Conservation (phyloP, 2,113 vertebrate genomes). For the Coptodon rendalli region DNA sequence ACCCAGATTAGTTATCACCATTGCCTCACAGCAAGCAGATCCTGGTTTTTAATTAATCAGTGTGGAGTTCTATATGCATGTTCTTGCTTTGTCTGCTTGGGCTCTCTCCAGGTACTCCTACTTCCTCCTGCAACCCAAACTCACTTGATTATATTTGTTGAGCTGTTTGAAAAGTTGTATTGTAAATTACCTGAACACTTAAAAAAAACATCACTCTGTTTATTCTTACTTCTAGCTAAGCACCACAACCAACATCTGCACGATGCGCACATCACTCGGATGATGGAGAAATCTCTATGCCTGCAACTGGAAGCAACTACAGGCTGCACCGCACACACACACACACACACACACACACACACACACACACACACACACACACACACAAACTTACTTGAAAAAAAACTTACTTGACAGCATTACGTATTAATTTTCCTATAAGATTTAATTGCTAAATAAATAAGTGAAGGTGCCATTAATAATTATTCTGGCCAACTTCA, state of each 20-base stretch:
- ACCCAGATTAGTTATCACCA: not conserved
- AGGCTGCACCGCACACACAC: rapidly evolving
- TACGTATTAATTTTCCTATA: not conserved
- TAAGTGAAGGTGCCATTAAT: not conserved
- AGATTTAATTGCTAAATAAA: not conserved
- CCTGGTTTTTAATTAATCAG: not conserved
- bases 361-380: not conserved
- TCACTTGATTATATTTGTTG: not conserved
- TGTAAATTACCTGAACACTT: not conserved
- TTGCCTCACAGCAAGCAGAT: not conserved
- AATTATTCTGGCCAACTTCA: not conserved
- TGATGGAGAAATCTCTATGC: not conserved
- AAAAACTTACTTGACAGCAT: not conserved
- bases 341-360: too few relatives aligned
- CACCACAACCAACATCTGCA: rapidly evolving
- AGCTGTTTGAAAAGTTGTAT: not conserved
- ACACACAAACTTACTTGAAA: not conserved
- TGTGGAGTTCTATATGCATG: not conserved
- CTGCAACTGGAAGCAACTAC: not conserved
- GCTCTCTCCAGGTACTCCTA: not conserved
- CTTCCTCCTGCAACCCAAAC: not conserved
- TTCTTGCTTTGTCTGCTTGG: not conserved
- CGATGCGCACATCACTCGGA: rapidly evolving
- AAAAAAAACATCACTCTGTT: not conserved
- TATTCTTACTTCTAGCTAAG: not conserved